Percentiles rank a stretch among this genome's conserved stretches.
These are phyloP conservation scores for Oreochromis spilurus DNA, from an alignment of 2,113 vertebrate genomes.

Conservation along the genomic window DNA sequence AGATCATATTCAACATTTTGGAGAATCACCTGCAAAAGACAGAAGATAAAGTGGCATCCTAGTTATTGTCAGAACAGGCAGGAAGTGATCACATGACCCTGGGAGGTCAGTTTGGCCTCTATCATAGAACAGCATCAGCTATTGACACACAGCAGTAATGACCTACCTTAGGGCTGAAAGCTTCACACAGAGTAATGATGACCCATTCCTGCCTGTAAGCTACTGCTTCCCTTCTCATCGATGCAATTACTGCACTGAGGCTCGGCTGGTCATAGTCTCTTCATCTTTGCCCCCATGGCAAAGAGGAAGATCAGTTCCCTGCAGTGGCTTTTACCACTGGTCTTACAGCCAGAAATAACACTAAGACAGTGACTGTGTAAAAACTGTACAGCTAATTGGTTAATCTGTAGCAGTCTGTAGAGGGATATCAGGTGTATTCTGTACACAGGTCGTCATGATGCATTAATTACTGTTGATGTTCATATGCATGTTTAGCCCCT, in stretches of 20 bases:
- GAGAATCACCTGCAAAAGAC: slow-evolving; percentile 2
- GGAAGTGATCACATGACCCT: slow-evolving; percentile 56
- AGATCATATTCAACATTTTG: neutral
- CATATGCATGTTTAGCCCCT: slow-evolving; percentile 13
- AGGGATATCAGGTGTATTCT: neutral
- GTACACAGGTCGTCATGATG: neutral
- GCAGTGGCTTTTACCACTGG: neutral
- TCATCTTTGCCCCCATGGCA: neutral
- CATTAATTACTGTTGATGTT: slow-evolving; percentile 56
- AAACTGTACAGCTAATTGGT: neutral
- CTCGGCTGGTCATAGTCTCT: neutral
- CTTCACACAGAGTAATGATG: slow-evolving; percentile 61
- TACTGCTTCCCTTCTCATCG: slow-evolving; percentile 45
- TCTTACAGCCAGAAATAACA: neutral
- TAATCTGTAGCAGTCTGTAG: slow-evolving; percentile 15
- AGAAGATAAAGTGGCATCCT: slow-evolving; percentile 35
- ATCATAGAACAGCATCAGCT: slow-evolving; percentile 37
- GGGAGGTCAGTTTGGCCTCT: slow-evolving; percentile 38
- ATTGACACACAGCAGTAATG: slow-evolving; percentile 61
- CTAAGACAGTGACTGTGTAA: neutral
- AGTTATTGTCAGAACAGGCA: slow-evolving; percentile 50
- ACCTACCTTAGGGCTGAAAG: slow-evolving; percentile 44
- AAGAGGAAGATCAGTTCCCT: neutral
- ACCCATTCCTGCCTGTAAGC: slow-evolving; percentile 39
- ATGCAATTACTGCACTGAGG: slow-evolving; percentile 56